A percentile compares a stretch with the other conserved stretches of the same genome.
Evolutionary conservation across 1,140 invertebrate species (phyloP).

Genomic region (Chlorops oryzae): DNA sequence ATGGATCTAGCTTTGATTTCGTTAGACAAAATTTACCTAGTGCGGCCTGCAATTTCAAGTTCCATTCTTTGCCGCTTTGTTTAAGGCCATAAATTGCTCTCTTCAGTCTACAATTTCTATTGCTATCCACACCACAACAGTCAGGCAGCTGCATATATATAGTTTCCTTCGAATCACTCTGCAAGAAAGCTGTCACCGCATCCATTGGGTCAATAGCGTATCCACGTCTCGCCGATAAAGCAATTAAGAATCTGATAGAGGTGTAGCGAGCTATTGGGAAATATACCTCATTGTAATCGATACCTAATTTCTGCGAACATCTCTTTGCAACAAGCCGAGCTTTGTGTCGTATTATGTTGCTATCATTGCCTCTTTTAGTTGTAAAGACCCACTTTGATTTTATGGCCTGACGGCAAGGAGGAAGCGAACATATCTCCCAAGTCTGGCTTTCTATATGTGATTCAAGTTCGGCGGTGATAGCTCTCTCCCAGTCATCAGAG

Average conservation of each 20-base stretch:
- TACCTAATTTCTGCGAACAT: constrained; percentile 33
- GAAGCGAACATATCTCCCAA: constrained; percentile 23
- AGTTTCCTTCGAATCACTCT: constrained; percentile 37
- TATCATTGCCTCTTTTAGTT: constrained; percentile 28
- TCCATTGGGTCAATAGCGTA: constrained; percentile 16
- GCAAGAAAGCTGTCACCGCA: constrained; percentile 37
- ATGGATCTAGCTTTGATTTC: not conserved
- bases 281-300: constrained; percentile 42
- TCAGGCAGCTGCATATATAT: constrained; percentile 41
- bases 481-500: constrained; percentile 21
- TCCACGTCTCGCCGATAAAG: constrained; percentile 19
- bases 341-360: constrained; percentile 31
- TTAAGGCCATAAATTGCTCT: constrained; percentile 2
- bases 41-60: not conserved
- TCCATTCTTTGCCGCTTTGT: too few relatives aligned
- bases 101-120: constrained; percentile 4
- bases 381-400: constrained; percentile 47
- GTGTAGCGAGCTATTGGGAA: constrained; percentile 1
- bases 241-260: constrained; percentile 19
- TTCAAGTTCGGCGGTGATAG: constrained; percentile 29
- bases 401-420: constrained; percentile 20
- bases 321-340: constrained; percentile 47
- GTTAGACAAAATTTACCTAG: constrained; percentile 9
- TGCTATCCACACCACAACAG: not conserved
- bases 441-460: constrained; percentile 36